Conservation (phyloP, 2,888 invertebrate species). For the Macrophya annulata region DNA sequence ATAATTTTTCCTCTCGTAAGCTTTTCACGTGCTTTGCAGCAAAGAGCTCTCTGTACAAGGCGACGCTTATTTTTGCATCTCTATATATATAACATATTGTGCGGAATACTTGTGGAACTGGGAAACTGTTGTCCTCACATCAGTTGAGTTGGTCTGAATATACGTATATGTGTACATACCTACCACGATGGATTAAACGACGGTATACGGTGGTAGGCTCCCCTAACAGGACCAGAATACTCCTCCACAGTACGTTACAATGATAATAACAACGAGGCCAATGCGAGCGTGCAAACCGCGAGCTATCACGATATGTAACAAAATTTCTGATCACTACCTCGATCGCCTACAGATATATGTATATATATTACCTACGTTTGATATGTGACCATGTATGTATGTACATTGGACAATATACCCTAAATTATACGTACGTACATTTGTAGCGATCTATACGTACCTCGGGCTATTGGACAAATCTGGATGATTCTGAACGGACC, state of each 20-base stretch:
- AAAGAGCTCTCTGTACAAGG: slow-evolving; percentile 3
- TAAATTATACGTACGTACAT: slow-evolving; percentile 14
- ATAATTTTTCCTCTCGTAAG: not conserved
- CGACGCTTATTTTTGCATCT: slow-evolving; percentile 26
- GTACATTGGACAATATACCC: not conserved
- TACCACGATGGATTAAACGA: slow-evolving; percentile 38
- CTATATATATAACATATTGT: not conserved
- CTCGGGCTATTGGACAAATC: too few species aligned
- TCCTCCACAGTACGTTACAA: slow-evolving; percentile 38
- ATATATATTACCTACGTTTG: not conserved
- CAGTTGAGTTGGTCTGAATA: slow-evolving; percentile 18
- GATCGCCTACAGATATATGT: slow-evolving; percentile 33
- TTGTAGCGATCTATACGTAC: not conserved
- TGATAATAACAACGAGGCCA: slow-evolving; percentile 31
- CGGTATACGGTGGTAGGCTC: not conserved
- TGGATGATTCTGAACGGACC: too few species aligned
- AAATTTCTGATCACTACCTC: slow-evolving; percentile 34
- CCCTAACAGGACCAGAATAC: slow-evolving; percentile 22
- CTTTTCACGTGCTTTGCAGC: not conserved
- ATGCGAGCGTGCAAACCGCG: slow-evolving; percentile 13
- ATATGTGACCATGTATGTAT: not conserved
- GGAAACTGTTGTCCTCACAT: slow-evolving; percentile 19
- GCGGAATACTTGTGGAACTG: not conserved
- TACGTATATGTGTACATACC: not conserved
- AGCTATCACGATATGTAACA: slow-evolving; percentile 28